Evolutionary conservation across 2,113 vertebrate species (phyloP).

Genomic region (Embiotoca jacksoni): DNA sequence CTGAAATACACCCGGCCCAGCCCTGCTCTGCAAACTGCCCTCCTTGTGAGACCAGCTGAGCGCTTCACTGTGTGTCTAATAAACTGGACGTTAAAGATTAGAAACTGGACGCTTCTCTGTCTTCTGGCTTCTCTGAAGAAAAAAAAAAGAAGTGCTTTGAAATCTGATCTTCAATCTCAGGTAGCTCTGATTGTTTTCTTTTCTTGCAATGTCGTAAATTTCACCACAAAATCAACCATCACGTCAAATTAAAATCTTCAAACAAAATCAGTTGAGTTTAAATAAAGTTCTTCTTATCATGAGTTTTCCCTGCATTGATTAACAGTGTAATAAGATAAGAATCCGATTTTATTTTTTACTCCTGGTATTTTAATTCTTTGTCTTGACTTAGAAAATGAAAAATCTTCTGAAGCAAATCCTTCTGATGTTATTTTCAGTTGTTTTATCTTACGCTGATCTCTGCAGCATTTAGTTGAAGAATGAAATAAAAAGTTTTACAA

Average conservation of each 20-base stretch:
- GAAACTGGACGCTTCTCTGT: not conserved
- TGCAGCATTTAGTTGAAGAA: not conserved
- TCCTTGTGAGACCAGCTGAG: constrained; percentile 1
- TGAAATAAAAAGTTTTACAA: not conserved
- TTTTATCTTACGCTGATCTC: no score
- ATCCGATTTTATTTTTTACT: no score
- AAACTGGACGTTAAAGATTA: not conserved
- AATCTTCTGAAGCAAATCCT: no score
- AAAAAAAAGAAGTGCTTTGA: no score
- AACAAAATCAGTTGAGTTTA: no score
- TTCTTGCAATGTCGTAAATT: not conserved
- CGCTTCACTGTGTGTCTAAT: not conserved
- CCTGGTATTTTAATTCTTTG: no score
- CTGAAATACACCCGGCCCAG: constrained; percentile 82
- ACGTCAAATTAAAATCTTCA: not conserved
- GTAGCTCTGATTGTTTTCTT: not conserved
- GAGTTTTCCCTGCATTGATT: no score
- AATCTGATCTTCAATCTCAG: not conserved
- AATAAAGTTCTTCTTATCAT: no score
- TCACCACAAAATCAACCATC: not conserved
- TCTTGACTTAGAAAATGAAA: no score
- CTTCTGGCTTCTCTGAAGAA: not conserved
- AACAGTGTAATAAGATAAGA: no score
- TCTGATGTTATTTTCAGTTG: no score
- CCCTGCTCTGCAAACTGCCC: constrained; percentile 59